Conservation (phyloP, 2,888 invertebrate species). For the Heliconius ethilla region DNA sequence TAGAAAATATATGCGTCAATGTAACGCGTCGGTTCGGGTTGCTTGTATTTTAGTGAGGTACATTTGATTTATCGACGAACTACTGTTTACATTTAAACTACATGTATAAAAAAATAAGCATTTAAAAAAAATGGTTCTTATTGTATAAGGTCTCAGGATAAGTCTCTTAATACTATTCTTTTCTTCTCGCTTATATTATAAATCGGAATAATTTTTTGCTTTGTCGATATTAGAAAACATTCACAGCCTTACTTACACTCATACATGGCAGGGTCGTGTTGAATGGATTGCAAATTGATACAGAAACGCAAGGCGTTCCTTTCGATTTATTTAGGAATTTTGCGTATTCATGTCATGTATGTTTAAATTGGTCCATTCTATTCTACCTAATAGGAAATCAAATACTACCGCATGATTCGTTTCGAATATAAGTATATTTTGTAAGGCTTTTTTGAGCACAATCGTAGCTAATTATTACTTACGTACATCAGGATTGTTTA, state of each 20-base stretch:
- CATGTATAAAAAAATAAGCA: conserved; percentile 28
- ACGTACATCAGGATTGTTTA: not conserved
- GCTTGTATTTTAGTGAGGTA: conserved; percentile 59
- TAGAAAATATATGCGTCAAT: conserved; percentile 72
- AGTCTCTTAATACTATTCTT: not conserved
- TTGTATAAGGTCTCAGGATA: not conserved
- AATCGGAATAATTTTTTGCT: not conserved
- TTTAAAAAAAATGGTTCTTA: not conserved
- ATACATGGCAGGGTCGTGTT: conserved; percentile 55
- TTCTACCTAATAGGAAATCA: conserved; percentile 49
- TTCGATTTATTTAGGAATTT: conserved; percentile 73
- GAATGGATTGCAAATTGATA: conserved; percentile 75
- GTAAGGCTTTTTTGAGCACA: conserved; percentile 27
- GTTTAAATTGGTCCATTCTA: conserved; percentile 55
- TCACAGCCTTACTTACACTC: conserved; percentile 45
- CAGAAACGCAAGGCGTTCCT: conserved; percentile 65
- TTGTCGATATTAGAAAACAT: conserved; percentile 33
- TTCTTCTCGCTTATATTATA: not conserved
- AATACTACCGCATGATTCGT: conserved; percentile 46
- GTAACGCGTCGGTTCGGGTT: conserved; percentile 58
- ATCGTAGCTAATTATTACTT: conserved; percentile 18
- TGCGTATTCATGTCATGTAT: conserved; percentile 66
- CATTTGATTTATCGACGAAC: conserved; percentile 65
- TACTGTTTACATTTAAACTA: conserved; percentile 36
- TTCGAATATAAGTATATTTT: conserved; percentile 17